Evolutionary conservation across 2,888 invertebrate species (phyloP).

Genomic region (Litoditis marina): DNA sequence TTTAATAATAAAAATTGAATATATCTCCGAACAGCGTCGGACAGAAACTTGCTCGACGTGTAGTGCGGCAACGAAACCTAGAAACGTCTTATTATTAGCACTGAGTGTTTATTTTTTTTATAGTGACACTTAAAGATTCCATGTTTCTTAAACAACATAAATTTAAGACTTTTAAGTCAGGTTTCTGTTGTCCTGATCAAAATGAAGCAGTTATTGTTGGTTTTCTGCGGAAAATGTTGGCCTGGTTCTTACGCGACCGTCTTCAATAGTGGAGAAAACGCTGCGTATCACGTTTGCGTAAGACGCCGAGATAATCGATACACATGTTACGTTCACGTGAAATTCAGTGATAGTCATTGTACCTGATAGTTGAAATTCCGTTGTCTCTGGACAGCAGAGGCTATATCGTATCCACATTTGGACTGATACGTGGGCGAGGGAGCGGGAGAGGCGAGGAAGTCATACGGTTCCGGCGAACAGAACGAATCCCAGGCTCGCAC

Average conservation of each 20-base stretch:
- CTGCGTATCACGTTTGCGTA: too few relatives aligned
- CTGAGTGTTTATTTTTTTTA: too few relatives aligned
- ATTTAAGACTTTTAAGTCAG: too few relatives aligned
- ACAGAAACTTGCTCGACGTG: conserved; percentile 63
- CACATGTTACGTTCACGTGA: too few relatives aligned
- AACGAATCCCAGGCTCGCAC: conserved; percentile 45
- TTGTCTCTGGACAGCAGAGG: conserved; percentile 63
- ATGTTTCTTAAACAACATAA: too few relatives aligned
- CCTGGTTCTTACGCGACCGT: too few relatives aligned
- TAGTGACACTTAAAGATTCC: too few relatives aligned
- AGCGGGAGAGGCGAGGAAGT: conserved; percentile 56
- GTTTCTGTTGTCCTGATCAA: too few relatives aligned
- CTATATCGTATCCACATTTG: conserved; percentile 63
- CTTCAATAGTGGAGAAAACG: too few relatives aligned
- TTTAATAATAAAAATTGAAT: conserved; percentile 63
- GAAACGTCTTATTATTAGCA: conserved; percentile 14
- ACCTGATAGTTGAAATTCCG: conserved; percentile 65
- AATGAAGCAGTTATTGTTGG: too few relatives aligned
- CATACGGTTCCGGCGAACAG: conserved; percentile 59
- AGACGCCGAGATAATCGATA: too few relatives aligned
- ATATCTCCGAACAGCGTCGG: conserved; percentile 61
- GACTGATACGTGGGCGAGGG: conserved; percentile 38
- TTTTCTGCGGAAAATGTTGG: too few relatives aligned
- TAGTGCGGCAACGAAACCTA: conserved; percentile 66
- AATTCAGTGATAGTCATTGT: not conserved